Conservation (phyloP, 2,888 invertebrate genomes). For the Tipula lateralis region DNA sequence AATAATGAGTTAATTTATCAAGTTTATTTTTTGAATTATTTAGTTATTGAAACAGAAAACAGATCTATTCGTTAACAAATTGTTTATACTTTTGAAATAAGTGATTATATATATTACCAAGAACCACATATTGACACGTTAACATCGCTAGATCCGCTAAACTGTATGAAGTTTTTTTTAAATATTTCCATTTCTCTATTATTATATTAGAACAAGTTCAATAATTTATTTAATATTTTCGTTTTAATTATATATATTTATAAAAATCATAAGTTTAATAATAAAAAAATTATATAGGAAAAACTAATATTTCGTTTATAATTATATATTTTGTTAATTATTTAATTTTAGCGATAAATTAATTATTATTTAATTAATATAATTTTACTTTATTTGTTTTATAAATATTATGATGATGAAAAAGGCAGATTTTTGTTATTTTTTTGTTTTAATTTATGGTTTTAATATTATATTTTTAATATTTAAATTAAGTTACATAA, state of each 20-base stretch:
- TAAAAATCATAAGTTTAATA: neutral
- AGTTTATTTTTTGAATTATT: neutral
- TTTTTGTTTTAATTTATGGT: neutral
- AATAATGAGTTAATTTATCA: neutral
- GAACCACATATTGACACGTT: neutral
- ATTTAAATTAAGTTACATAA: neutral
- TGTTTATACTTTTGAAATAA: no score
- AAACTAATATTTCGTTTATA: neutral
- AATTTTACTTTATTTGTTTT: constrained; percentile 19
- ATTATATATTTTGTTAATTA: neutral
- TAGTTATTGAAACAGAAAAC: neutral
- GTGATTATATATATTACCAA: no score
- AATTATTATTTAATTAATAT: neutral
- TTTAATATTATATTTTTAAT: neutral
- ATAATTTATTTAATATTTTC: neutral
- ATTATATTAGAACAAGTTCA: neutral
- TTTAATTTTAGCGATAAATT: constrained; percentile 13
- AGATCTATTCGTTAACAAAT: no score
- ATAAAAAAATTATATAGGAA: neutral
- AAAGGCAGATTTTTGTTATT: constrained; percentile 20
- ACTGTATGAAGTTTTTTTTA: neutral
- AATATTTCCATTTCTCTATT: neutral
- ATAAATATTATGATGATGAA: constrained; percentile 1
- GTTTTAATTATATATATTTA: neutral
- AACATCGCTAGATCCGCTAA: neutral